A percentile compares a stretch with the other conserved stretches of the same genome.
Conservation (phyloP, 2,888 invertebrate genomes). For the Patella pellucida region DNA sequence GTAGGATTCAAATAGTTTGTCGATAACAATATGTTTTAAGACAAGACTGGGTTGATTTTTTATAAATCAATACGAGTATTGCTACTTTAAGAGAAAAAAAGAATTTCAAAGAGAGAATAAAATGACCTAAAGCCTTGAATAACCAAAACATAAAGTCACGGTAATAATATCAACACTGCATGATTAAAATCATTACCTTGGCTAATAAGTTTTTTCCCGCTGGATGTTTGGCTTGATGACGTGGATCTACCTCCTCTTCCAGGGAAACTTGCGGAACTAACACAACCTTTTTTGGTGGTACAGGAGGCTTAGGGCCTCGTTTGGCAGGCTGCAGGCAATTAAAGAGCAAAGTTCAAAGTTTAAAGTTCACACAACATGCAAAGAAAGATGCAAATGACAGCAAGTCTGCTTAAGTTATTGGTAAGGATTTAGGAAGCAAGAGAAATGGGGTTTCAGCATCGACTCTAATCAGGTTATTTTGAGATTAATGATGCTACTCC, state of each 20-base stretch:
- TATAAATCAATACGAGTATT: no score
- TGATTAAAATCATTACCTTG: slow-evolving; percentile 19
- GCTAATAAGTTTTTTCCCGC: slow-evolving; percentile 15
- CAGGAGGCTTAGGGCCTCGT: slow-evolving; percentile 43
- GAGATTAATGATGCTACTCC: no score
- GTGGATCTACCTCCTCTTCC: slow-evolving; percentile 24
- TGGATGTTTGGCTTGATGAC: slow-evolving; percentile 23
- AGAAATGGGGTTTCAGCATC: no score
- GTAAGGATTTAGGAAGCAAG: no score
- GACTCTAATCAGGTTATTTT: no score
- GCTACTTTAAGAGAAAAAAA: background rate
- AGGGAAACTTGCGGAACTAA: slow-evolving; percentile 30
- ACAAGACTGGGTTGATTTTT: no score
- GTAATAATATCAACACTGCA: background rate
- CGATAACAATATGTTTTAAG: no score
- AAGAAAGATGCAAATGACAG: background rate
- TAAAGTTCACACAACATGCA: slow-evolving; percentile 4
- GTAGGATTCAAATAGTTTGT: no score
- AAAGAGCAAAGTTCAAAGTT: slow-evolving; percentile 21
- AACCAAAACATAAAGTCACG: background rate
- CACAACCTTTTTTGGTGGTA: slow-evolving; percentile 51
- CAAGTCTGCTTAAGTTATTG: no score
- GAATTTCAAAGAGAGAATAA: background rate
- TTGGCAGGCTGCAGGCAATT: slow-evolving; percentile 42
- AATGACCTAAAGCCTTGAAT: background rate